Conservation (phyloP, 2,888 invertebrate species). For the Xylota segnis region DNA sequence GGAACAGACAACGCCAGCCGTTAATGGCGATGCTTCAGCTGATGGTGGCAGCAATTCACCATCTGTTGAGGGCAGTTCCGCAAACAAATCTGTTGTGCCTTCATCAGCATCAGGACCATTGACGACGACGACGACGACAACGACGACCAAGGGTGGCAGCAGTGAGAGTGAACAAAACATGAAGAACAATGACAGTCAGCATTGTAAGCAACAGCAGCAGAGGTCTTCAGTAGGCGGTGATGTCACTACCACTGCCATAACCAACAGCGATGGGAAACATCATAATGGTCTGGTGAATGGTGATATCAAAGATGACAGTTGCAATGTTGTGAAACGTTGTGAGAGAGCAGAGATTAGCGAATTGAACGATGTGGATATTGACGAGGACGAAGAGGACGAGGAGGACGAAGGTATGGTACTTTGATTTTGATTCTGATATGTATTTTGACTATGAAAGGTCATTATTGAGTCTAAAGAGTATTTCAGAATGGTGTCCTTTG, state of each 20-base stretch:
- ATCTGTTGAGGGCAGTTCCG: slow-evolving; percentile 67
- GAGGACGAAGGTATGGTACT: slow-evolving; percentile 49
- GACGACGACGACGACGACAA: too few species aligned
- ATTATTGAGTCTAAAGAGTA: slow-evolving; percentile 16
- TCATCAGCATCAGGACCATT: slow-evolving; percentile 32
- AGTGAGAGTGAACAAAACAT: slow-evolving; percentile 53
- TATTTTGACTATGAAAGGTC: slow-evolving; percentile 21
- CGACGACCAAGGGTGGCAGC: slow-evolving; percentile 26
- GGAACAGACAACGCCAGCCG: slow-evolving; percentile 73
- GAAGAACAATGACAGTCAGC: slow-evolving; percentile 51
- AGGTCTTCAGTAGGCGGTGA: slow-evolving; percentile 60
- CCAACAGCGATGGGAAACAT: slow-evolving; percentile 46
- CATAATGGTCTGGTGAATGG: slow-evolving; percentile 64
- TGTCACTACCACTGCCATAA: slow-evolving; percentile 21
- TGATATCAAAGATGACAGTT: slow-evolving; percentile 62
- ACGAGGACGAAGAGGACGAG: slow-evolving; percentile 47
- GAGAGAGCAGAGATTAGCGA: slow-evolving; percentile 61
- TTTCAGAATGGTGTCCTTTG: neutral
- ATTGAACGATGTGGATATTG: slow-evolving; percentile 60
- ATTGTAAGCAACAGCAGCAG: slow-evolving; percentile 30
- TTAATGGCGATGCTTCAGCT: slow-evolving; percentile 62
- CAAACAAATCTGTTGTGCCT: slow-evolving; percentile 47
- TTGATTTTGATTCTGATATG: slow-evolving; percentile 8
- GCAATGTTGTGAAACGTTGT: slow-evolving; percentile 55
- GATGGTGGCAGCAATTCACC: slow-evolving; percentile 23